These are phyloP conservation scores for Synergus itoensis DNA, from an alignment of 2,888 invertebrate species.

Conservation along the genomic window DNA sequence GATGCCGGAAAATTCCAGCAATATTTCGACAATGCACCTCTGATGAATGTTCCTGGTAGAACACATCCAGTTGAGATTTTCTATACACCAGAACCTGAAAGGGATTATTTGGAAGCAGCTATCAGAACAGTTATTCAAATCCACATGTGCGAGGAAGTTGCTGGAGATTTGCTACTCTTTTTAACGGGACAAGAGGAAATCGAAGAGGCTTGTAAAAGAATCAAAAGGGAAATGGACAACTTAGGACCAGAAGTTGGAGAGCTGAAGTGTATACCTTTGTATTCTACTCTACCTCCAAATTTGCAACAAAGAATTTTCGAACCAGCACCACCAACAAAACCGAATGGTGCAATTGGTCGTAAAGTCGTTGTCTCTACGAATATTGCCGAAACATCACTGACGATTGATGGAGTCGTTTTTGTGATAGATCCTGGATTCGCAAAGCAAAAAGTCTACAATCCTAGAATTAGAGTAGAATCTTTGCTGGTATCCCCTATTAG, in stretches of 20 bases:
- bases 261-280: conserved; percentile 98
- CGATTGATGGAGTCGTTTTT: conserved; percentile 99
- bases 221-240: conserved; percentile 97
- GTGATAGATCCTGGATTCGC: conserved; percentile 99
- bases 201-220: conserved; percentile 98
- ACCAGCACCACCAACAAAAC: conserved; percentile 93
- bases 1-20: conserved; percentile 99
- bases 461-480: conserved; percentile 95
- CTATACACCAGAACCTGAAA: conserved; percentile 99
- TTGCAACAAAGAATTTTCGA: conserved; percentile 99
- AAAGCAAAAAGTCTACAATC: conserved; percentile 97
- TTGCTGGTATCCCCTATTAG: conserved; percentile 98
- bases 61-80: conserved; percentile 98
- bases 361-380: conserved; percentile 99
- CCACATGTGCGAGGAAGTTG: conserved; percentile 96
- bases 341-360: conserved; percentile 93
- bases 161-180: conserved; percentile 95
- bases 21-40: conserved; percentile 98
- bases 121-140: conserved; percentile 98
- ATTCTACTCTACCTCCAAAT: conserved; percentile 98
- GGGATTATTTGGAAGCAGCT: conserved; percentile 98
- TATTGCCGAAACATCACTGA: conserved; percentile 99
- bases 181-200: conserved; percentile 96
- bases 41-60: conserved; percentile 98
- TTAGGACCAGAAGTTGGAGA: conserved; percentile 98